Evolutionary conservation across 2,113 vertebrate species (phyloP), one percentile per base, ranked within the genome.

Genomic region (Siniperca chuatsi): DNA sequence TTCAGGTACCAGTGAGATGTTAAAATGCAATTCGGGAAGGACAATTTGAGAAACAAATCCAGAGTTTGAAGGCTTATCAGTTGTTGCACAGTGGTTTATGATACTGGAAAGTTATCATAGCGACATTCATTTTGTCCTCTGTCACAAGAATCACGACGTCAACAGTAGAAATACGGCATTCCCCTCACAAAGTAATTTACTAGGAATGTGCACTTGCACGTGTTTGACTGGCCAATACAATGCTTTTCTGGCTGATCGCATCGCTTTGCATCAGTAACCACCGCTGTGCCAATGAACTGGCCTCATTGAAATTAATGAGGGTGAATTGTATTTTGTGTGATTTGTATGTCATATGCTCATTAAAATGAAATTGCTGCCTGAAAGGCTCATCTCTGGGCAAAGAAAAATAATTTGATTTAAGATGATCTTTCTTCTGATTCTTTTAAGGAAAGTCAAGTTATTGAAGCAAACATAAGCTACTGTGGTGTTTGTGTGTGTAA

Each of bases 361-460:
- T 2, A 58, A 35, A 65, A 29, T 29, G 1, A n/a, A 33, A 15
- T 4, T 35, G 4, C 20, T 50, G 16, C 57, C n/a, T 35, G n/a
- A 58, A 44, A 82, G 58, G 16, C 8, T 65, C 25, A 74, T 78
- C 44, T 83, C 29, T 21, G 21, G 23, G 20, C 16, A 54, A 11
- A 73, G 2, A 60, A 54, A 72, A 72, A 23, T 21, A 25, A 3
- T 9, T 9, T 55, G 13, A 42, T 42, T 46, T 42, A 69, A 67
- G 33, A 15, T 42, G 0, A 40, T 37, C 1, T 46, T 16, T 37
- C 40, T 16, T 57, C 15, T 48, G 1, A 33, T 68, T 54, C 6
- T 54, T 46, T 75, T 18, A 50, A 35, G 13, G 10, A 62, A 50
- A 69, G 46, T 44, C 0, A 60, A 57, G 54, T 65, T 25, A 44